phyloP scores from a whole-genome alignment of 1,140 invertebrate genomes.

The Frieseomelitta varia region DNA sequence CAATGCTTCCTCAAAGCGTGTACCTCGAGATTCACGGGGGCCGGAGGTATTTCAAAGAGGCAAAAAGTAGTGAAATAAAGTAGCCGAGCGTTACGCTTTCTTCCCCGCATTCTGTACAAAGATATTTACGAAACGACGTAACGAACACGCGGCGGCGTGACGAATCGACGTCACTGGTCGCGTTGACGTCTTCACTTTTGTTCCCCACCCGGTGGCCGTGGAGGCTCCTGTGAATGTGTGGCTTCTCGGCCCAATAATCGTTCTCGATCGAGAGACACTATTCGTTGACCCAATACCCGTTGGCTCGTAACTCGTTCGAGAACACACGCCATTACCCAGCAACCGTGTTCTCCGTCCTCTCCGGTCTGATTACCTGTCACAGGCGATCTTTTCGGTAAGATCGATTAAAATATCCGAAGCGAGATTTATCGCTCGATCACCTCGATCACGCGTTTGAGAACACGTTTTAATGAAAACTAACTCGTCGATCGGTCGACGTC shows the following conservation, averaged over 20 bases:
- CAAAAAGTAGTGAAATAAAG: background rate
- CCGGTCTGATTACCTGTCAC: background rate
- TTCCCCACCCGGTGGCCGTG: slow-evolving; percentile 9
- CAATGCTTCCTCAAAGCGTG: background rate
- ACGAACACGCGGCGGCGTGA: slow-evolving; percentile 22
- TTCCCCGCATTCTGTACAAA: background rate
- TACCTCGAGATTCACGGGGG: background rate
- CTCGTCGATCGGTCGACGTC: background rate
- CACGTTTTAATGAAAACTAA: slow-evolving; percentile 22
- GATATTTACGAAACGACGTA: slow-evolving; percentile 18
- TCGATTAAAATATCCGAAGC: slow-evolving; percentile 27
- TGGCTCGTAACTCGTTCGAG: slow-evolving; percentile 69
- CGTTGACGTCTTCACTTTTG: slow-evolving; percentile 68
- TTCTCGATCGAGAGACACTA: slow-evolving; percentile 22
- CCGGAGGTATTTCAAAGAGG: background rate
- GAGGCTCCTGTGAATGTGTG: background rate
- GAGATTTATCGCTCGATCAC: slow-evolving; percentile 39
- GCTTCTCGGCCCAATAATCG: slow-evolving; percentile 34
- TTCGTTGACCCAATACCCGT: slow-evolving; percentile 54
- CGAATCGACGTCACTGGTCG: slow-evolving; percentile 44
- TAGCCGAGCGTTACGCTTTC: slow-evolving; percentile 21
- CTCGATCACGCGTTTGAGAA: background rate
- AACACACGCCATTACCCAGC: slow-evolving; percentile 74
- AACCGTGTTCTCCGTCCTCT: slow-evolving; percentile 22
- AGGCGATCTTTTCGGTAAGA: slow-evolving; percentile 22